These are phyloP conservation scores for Pipistrellus nathusii DNA, from an alignment of 2,797 vertebrate genomes.

Conservation along the genomic window DNA sequence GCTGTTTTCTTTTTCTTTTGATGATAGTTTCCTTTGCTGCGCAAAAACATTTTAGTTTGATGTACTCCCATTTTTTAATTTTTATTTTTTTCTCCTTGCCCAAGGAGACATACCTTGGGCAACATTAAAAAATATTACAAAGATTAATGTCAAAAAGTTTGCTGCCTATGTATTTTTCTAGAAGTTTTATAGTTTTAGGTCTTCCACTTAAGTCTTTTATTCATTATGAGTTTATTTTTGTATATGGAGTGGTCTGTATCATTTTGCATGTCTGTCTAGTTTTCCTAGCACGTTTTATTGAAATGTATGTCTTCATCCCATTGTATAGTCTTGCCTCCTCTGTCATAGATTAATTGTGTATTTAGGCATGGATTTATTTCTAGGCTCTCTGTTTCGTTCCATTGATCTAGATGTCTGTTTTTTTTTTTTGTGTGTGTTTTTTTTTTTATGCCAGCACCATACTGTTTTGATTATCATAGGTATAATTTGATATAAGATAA, in stretches of 20 bases:
- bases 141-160: not conserved
- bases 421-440: too few relatives aligned
- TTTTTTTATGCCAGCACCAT: not conserved
- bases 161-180: not conserved
- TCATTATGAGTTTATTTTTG: not conserved
- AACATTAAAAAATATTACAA: not conserved
- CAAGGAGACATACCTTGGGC: not conserved
- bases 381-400: not conserved
- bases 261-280: not conserved
- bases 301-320: not conserved
- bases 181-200: not conserved
- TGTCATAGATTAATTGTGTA: not conserved
- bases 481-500: not conserved
- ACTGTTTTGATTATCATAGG: not conserved
- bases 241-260: not conserved
- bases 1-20: not conserved
- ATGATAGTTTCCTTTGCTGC: not conserved
- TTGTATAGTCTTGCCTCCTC: not conserved
- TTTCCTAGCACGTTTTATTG: not conserved
- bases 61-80: not conserved
- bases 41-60: not conserved
- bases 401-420: not conserved
- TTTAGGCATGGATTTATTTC: not conserved
- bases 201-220: not conserved
- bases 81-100: not conserved